phyloP scores from a whole-genome alignment of 1,140 invertebrate genomes.

The Homarus americanus region DNA sequence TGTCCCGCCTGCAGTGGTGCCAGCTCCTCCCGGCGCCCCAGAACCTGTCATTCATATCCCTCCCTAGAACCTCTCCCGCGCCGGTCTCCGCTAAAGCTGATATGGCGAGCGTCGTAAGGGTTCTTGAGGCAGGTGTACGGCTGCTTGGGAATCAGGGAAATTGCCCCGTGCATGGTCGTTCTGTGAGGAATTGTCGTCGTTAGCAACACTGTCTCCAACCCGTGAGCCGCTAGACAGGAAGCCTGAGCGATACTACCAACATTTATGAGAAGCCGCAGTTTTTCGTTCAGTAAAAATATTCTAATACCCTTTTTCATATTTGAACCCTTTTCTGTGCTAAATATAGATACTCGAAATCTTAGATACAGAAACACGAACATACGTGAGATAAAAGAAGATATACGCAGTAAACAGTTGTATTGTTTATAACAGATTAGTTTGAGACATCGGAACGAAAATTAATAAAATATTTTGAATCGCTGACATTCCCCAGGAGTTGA shows the following conservation, averaged over 20 bases:
- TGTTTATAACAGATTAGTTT: neutral
- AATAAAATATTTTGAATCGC: slow-evolving; percentile 23
- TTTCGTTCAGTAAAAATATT: slow-evolving; percentile 43
- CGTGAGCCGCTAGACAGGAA: slow-evolving; percentile 61
- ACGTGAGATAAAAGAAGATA: too few relatives aligned
- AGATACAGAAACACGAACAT: neutral
- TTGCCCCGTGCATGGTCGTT: neutral
- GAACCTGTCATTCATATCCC: too few relatives aligned
- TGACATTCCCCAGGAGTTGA: slow-evolving; percentile 61
- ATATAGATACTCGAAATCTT: neutral
- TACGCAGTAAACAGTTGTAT: neutral
- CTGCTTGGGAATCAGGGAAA: neutral
- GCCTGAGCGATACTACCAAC: slow-evolving; percentile 49
- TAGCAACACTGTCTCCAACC: slow-evolving; percentile 53
- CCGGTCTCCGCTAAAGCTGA: neutral
- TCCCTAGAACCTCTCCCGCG: neutral
- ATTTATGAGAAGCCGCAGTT: slow-evolving; percentile 34
- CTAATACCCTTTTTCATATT: neutral
- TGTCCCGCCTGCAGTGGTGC: slow-evolving; percentile 32
- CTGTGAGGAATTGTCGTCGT: neutral
- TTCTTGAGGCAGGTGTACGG: too few relatives aligned
- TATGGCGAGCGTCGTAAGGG: neutral
- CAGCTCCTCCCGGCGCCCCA: slow-evolving; percentile 24
- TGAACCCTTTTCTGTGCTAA: neutral
- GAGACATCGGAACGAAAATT: neutral